A percentile compares a stretch with the other conserved stretches of the same genome.
These are phyloP conservation scores for Bicyclus anynana DNA, from an alignment of 1,140 invertebrate species.

Conservation along the genomic window DNA sequence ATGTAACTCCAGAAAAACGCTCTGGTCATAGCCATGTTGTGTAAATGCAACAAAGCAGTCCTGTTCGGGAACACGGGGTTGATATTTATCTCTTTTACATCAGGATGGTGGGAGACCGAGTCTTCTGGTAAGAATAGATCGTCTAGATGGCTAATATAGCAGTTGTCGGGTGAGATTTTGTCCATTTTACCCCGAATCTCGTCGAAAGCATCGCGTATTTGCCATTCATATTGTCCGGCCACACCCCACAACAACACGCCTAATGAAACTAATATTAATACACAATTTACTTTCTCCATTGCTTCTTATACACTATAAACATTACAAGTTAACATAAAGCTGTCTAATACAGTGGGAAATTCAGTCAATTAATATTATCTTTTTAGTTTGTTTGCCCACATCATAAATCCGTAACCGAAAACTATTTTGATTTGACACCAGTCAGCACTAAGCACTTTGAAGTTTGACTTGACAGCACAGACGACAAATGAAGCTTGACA, in stretches of 20 bases:
- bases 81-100: conserved; percentile 96
- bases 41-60: conserved; percentile 93
- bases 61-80: conserved; percentile 97
- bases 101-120: conserved; percentile 92
- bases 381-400: conserved; percentile 4
- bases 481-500: too few relatives aligned
- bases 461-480: neutral
- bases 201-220: conserved; percentile 91
- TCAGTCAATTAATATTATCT: conserved; percentile 1
- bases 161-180: conserved; percentile 90
- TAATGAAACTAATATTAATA: conserved; percentile 52
- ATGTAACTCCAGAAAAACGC: conserved; percentile 98
- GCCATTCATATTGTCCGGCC: conserved; percentile 93
- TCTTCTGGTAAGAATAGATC: conserved; percentile 91
- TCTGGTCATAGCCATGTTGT: conserved; percentile 96
- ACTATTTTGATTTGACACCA: conserved; percentile 11
- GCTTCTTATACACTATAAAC: conserved; percentile 29
- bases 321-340: conserved; percentile 10
- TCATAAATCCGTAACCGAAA: conserved; percentile 12
- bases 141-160: conserved; percentile 89
- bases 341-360: neutral
- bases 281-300: conserved; percentile 59
- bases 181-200: conserved; percentile 89
- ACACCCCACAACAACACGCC: conserved; percentile 78
- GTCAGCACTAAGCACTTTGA: neutral